Conservation (phyloP, 1,140 invertebrate species). For the Littorina saxatilis region DNA sequence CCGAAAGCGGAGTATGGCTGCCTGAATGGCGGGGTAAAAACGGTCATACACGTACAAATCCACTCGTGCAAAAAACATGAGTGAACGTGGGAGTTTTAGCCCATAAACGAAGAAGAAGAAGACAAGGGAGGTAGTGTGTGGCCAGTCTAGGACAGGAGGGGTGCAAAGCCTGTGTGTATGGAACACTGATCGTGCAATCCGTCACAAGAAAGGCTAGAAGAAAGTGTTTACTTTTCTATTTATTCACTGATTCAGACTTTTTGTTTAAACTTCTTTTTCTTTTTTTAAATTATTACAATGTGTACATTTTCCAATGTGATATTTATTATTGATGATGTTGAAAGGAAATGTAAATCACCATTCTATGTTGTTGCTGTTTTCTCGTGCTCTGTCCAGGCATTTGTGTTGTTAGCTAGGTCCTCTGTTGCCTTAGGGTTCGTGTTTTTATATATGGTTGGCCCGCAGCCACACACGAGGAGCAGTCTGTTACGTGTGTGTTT, state of each 20-base stretch:
- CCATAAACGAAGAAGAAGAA: too few relatives aligned
- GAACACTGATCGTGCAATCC: too few relatives aligned
- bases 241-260: not conserved
- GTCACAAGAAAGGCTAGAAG: too few relatives aligned
- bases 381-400: not conserved
- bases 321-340: slow-evolving; percentile 26
- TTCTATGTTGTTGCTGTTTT: not conserved
- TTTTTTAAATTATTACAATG: slow-evolving; percentile 2
- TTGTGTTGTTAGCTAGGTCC: not conserved
- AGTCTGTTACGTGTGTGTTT: not conserved
- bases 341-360: not conserved
- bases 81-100: too few relatives aligned
- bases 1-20: too few relatives aligned
- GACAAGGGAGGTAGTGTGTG: too few relatives aligned
- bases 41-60: too few relatives aligned
- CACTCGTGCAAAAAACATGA: too few relatives aligned
- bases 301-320: slow-evolving; percentile 41
- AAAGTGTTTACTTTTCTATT: not conserved
- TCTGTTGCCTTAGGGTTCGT: not conserved
- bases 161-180: too few relatives aligned
- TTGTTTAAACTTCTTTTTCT: not conserved
- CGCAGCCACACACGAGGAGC: not conserved
- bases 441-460: not conserved
- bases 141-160: too few relatives aligned
- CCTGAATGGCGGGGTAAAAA: too few relatives aligned